Evolutionary conservation across 2,113 vertebrate genomes (phyloP), one percentile per base, ranked within the genome.

Genomic region (Rafetus swinhoei): DNA sequence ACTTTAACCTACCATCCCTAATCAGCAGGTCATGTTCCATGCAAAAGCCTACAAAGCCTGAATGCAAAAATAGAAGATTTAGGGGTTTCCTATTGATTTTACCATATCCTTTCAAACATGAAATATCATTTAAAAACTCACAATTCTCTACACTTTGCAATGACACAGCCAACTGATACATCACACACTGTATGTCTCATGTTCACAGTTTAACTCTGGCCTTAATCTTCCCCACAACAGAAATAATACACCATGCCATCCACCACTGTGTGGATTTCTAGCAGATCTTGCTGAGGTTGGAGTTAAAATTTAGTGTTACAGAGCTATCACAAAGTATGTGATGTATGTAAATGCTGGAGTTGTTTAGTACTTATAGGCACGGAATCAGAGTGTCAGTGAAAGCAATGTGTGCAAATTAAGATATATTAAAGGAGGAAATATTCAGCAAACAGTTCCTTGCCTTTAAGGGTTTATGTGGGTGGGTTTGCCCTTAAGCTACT

Each of bases 381-480:
- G 62, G 55, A 85, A 85, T 86, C 45, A 94, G 74, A 82, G 81
- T 88, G 55, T 85, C 82, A 90, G 77, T 90, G 86, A 96, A 87
- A 93, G 32, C 55, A 74, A 79, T 6, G 21, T 12, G 19, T 56
- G 79, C 62, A 81, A 39, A 39, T 13, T 50, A 39, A 91, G 53
- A 9, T 62, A 82, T 76, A 87, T 95, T 19, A 45, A 79, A 88
- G 56, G 24, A 79, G 85, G 53, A 59, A 53, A 72, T 5, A 22
- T 74, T 45, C 35, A 35, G 6, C 1, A 5, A 22, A 27, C 24
- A 87, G 62, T 74, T 84, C 50, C 52, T 56, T 21, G 14, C 1
- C 84, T 32, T 74, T 53, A 1, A 22, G 27, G 79, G 13, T 25
- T 86, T 62, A 52, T 27, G 79, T 5, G 79, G 1, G 7, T 22